Percentiles rank a stretch among this genome's conserved stretches.
Evolutionary conservation across 2,797 vertebrate genomes (phyloP).

Genomic region (Anguilla obscura): DNA sequence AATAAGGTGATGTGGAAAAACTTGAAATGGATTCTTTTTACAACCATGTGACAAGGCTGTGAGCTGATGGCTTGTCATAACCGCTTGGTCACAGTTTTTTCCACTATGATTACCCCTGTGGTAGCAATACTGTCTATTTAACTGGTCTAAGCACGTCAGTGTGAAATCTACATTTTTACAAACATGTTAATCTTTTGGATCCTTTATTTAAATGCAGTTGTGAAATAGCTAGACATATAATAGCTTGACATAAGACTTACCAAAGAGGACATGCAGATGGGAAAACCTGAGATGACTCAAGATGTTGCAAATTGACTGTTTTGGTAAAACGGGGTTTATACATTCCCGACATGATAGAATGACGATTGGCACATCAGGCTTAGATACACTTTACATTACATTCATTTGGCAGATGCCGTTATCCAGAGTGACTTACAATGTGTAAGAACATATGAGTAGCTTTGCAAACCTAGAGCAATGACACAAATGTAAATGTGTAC

Average conservation of each 20-base stretch:
- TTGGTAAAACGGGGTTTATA: not conserved
- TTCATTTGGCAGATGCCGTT: no score
- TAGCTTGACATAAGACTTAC: not conserved
- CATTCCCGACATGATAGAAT: not conserved
- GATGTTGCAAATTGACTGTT: not conserved
- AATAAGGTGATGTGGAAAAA: not conserved
- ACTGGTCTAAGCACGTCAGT: not conserved
- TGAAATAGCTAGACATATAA: not conserved
- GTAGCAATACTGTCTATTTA: not conserved
- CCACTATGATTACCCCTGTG: not conserved
- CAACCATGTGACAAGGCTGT: constrained; percentile 12
- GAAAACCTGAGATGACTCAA: not conserved
- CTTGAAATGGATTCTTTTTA: constrained; percentile 15
- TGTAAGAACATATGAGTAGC: no score
- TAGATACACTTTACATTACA: no score
- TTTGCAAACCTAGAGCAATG: no score
- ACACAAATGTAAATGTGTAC: no score
- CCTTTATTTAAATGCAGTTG: not conserved
- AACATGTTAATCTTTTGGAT: not conserved
- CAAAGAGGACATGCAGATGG: not conserved
- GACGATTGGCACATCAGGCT: not conserved
- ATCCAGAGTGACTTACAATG: no score
- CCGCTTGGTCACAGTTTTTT: constrained; percentile 19
- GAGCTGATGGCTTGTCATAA: constrained; percentile 16
- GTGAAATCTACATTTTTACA: not conserved